Percentiles rank a stretch among this genome's conserved stretches.
phyloP scores from a whole-genome alignment of 2,113 vertebrate species.

The Cottus gobio region DNA sequence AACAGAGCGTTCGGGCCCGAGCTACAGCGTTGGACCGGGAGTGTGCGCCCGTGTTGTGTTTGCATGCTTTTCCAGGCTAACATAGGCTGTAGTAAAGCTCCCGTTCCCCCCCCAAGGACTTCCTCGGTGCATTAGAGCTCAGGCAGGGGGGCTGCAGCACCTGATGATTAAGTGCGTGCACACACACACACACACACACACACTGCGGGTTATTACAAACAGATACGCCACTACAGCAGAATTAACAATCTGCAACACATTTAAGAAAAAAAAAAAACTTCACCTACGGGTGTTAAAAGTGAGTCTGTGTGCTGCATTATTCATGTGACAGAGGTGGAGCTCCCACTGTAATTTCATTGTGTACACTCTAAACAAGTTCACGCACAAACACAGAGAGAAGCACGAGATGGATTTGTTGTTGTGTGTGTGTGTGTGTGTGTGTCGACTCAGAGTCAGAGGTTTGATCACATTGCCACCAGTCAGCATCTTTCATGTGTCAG shows the following conservation, averaged over 20 bases:
- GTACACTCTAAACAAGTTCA: conserved; percentile 51
- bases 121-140: conserved; percentile 19
- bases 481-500: conserved; percentile 29
- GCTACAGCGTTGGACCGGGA: background rate
- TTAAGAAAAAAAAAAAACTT: conserved; percentile 49
- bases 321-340: conserved; percentile 39
- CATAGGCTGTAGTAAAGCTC: conserved; percentile 22
- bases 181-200: background rate
- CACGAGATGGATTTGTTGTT: no score
- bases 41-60: background rate
- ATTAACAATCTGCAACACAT: conserved; percentile 56
- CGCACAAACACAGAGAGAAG: conserved; percentile 20
- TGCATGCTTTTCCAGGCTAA: background rate
- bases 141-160: background rate
- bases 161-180: conserved; percentile 53
- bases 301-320: conserved; percentile 58
- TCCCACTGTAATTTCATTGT: conserved; percentile 53
- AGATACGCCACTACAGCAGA: conserved; percentile 64
- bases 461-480: conserved; percentile 7
- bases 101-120: conserved; percentile 14
- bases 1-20: conserved; percentile 1
- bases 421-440: no score
- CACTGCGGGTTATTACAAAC: conserved; percentile 20
- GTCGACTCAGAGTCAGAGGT: background rate
- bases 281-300: conserved; percentile 39